Evolutionary conservation across 1,140 invertebrate genomes (phyloP).

Genomic region (Eulimnadia texana): DNA sequence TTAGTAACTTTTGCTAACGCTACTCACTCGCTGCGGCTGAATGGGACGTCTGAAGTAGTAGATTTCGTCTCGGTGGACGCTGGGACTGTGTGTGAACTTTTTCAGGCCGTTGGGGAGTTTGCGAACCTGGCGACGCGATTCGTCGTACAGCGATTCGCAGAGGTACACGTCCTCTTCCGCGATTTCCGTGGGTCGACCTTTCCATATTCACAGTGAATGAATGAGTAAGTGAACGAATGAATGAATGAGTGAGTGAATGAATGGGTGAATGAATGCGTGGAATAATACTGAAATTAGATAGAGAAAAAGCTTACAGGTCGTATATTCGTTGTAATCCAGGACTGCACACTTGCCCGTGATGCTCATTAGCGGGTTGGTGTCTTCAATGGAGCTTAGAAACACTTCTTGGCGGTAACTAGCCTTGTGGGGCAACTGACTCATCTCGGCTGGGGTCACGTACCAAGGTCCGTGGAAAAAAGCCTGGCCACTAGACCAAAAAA

Average conservation of each 20-base stretch:
- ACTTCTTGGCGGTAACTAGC: conserved; percentile 94
- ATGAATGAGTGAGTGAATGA: too few species aligned
- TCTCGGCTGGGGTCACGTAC: conserved; percentile 74
- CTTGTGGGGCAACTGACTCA: conserved; percentile 35
- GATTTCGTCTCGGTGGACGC: conserved; percentile 83
- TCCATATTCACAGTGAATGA: conserved; percentile 17
- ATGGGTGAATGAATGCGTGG: too few species aligned
- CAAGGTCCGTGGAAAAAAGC: conserved; percentile 86
- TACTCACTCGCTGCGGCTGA: conserved; percentile 10
- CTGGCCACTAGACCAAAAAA: conserved; percentile 63
- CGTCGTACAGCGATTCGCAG: conserved; percentile 85
- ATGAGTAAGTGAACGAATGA: too few species aligned
- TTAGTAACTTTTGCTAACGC: too few species aligned
- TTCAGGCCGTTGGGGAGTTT: conserved; percentile 58
- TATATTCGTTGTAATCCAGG: conserved; percentile 78
- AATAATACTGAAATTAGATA: neutral
- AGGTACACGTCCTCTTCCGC: conserved; percentile 82
- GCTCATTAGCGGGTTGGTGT: conserved; percentile 74
- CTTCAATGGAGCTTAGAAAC: conserved; percentile 78
- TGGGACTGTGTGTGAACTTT: conserved; percentile 63
- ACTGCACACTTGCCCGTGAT: conserved; percentile 85
- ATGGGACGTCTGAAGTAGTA: conserved; percentile 51
- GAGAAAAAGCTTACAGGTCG: conserved; percentile 50
- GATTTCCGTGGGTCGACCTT: conserved; percentile 86
- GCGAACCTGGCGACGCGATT: conserved; percentile 60